Evolutionary conservation across 1,140 invertebrate species (phyloP), one percentile per base, ranked within the genome.

Genomic region (Eupristina koningsbergeri): DNA sequence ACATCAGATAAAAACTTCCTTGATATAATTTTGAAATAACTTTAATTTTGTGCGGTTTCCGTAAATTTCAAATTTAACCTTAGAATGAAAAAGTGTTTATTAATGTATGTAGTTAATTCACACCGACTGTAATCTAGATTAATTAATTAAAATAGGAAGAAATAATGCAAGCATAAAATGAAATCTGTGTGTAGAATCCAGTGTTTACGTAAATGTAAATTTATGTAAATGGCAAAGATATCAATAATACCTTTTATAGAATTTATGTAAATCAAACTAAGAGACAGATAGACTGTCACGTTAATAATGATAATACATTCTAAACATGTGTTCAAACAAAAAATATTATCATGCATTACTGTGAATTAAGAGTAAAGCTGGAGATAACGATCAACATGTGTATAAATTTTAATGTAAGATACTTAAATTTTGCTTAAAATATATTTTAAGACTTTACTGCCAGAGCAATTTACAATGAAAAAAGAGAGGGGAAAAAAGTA

Each of bases 271-370:
- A 36, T 67, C 1, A 41, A 41, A 41, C 17, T 71, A n/a, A 41
- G 39, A 39, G 19, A 71, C 41, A 22, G 26, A 22, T 41, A n/a
- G 11, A 71, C 22, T 41, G 36, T 41, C 36, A 39, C 3, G 17
- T 41, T 22, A 41, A 41, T 71, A 71, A 71, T n/a, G n/a, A n/a
- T 71, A 36, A 41, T 8, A 71, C 13, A 15, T 31, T 67, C 36
- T 19, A 15, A 36, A 36, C 15, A 36, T 36, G 3, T 5, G 9
- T 39, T 67, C 17, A 7, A 39, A 36, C 36, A 67, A n/a, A 34
- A 71, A 71, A 41, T 69, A n/a, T 39, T 15, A 69, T 67, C 64
- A 19, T 67, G 29, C 31, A 67, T 67, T 67, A 67, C 17, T 31
- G n/a, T 41, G 36, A 41, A 41, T 41, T 71, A 41, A 71, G 29